Percentiles rank a stretch among this genome's conserved stretches.
These are phyloP conservation scores for Pimephales promelas DNA, from an alignment of 2,113 vertebrate species.

Conservation along the genomic window DNA sequence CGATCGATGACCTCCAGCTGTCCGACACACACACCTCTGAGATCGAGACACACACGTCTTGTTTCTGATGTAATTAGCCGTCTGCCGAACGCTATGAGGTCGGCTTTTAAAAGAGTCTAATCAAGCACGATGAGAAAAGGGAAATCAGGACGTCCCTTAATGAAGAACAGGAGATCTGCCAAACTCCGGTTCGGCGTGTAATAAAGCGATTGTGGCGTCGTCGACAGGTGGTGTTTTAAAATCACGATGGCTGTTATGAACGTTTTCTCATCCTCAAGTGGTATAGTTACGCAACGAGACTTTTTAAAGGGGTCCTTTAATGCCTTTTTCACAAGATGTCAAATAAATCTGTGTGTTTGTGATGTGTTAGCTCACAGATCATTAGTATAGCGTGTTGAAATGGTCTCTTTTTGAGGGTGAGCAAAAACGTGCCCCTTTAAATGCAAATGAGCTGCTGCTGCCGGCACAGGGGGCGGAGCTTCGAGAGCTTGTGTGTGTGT, in stretches of 20 bases:
- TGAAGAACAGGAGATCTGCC: slow-evolving; percentile 45
- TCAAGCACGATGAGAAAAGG: slow-evolving; percentile 42
- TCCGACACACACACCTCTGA: not conserved
- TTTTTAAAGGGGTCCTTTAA: too few relatives aligned
- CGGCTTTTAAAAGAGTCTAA: slow-evolving; percentile 46
- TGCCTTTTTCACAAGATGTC: too few relatives aligned
- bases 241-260: not conserved
- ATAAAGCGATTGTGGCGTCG: not conserved
- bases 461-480: too few relatives aligned
- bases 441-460: too few relatives aligned
- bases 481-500: too few relatives aligned
- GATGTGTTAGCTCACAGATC: too few relatives aligned
- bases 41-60: not conserved
- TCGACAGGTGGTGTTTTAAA: slow-evolving; percentile 11
- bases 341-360: too few relatives aligned
- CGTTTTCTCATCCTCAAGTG: not conserved
- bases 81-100: slow-evolving; percentile 37
- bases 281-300: not conserved
- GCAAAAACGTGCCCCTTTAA: too few relatives aligned
- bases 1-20: slow-evolving; percentile 15
- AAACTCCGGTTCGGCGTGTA: not conserved
- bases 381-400: too few relatives aligned
- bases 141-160: slow-evolving; percentile 44
- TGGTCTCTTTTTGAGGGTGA: too few relatives aligned
- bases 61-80: slow-evolving; percentile 32